phyloP scores from a whole-genome alignment of 1,140 invertebrate species.

The Drosophila micromelanica region DNA sequence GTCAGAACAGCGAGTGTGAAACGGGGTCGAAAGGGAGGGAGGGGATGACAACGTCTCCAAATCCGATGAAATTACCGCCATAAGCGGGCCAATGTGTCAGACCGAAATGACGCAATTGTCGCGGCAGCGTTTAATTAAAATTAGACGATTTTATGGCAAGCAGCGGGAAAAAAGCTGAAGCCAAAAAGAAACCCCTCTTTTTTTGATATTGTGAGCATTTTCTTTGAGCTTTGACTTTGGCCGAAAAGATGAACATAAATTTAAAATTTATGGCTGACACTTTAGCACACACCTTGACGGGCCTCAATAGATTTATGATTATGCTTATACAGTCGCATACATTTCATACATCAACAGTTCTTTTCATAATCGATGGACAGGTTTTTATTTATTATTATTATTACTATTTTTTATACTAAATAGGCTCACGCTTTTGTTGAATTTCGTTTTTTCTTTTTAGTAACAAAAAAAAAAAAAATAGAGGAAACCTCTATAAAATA shows the following conservation, averaged over 20 bases:
- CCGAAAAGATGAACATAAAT: constrained; percentile 73
- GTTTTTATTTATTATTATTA: constrained; percentile 55
- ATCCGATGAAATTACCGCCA: constrained; percentile 16
- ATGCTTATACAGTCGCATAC: constrained; percentile 40
- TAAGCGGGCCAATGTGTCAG: constrained; percentile 51
- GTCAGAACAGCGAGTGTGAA: constrained; percentile 30
- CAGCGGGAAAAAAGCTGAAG: neutral
- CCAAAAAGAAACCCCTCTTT: neutral
- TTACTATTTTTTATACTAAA: constrained; percentile 36
- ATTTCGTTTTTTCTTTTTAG: constrained; percentile 13
- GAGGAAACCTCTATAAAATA: neutral
- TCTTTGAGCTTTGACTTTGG: constrained; percentile 37
- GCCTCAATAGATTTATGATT: constrained; percentile 67
- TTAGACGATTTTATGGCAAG: constrained; percentile 5
- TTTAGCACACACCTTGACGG: constrained; percentile 64
- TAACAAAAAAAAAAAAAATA: constrained; percentile 54
- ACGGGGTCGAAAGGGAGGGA: neutral
- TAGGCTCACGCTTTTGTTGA: constrained; percentile 33
- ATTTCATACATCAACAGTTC: constrained; percentile 77
- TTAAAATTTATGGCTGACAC: constrained; percentile 73
- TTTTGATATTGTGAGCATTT: constrained; percentile 20
- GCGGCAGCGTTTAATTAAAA: constrained; percentile 54
- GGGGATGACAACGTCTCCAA: neutral
- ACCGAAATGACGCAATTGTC: constrained; percentile 60
- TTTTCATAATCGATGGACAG: constrained; percentile 70